phyloP scores from a whole-genome alignment of 2,797 vertebrate genomes.

The Mus spretus region DNA sequence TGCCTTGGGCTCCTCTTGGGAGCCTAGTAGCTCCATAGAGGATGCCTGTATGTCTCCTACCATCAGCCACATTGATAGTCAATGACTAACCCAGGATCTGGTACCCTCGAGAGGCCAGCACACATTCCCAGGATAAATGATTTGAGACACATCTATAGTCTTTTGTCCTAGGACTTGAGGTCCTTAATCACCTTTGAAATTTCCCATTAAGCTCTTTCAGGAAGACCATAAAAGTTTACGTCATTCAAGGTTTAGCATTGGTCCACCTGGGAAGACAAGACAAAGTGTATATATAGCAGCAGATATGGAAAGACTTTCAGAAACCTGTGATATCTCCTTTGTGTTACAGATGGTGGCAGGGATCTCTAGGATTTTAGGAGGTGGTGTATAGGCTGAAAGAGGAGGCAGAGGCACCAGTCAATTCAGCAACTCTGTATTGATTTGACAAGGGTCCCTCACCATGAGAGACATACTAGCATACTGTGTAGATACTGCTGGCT shows the following conservation, averaged over 20 bases:
- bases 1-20: background rate
- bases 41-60: too few species aligned
- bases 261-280: background rate
- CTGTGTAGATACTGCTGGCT: background rate
- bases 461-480: background rate
- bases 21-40: background rate
- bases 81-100: background rate
- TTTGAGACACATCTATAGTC: background rate
- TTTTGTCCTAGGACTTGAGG: constrained; percentile 33
- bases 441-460: background rate
- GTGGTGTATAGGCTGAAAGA: background rate
- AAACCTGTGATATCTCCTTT: background rate
- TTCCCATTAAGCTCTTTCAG: constrained; percentile 31
- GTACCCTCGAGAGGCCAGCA: background rate
- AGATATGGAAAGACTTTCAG: background rate
- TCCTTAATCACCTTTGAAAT: constrained; percentile 51
- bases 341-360: background rate
- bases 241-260: constrained; percentile 25
- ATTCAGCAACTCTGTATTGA: background rate
- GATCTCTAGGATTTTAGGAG: background rate
- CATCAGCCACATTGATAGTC: too few species aligned
- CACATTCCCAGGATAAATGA: background rate
- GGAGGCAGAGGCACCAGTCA: background rate
- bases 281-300: background rate
- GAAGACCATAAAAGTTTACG: constrained; percentile 41